A percentile compares a stretch with the other conserved stretches of the same genome.
Evolutionary conservation across 2,888 invertebrate species (phyloP).

Genomic region (Cephus sareptanus): DNA sequence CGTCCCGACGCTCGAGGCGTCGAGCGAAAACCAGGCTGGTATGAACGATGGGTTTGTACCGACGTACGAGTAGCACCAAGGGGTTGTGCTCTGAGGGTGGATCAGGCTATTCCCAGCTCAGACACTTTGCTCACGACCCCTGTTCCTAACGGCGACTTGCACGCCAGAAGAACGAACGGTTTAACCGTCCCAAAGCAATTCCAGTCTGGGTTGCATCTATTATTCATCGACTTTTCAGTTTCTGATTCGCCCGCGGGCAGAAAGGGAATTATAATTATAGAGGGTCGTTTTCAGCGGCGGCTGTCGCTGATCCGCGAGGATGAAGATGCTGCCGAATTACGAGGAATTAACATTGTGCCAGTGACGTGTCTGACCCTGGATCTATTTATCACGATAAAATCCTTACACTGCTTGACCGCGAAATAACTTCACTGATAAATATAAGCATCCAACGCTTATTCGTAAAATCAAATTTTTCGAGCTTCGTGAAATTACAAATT

Average conservation of each 20-base stretch:
- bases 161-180: constrained; percentile 9
- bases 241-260: not conserved
- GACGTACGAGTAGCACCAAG: not conserved
- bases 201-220: constrained; percentile 1
- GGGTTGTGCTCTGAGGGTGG: not conserved
- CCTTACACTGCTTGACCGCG: too few species aligned
- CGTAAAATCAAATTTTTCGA: not conserved
- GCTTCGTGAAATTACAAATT: too few species aligned
- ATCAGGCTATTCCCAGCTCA: constrained; percentile 15
- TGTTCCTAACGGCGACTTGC: constrained; percentile 2
- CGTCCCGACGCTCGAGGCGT: constrained; percentile 29
- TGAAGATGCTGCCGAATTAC: not conserved
- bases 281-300: not conserved
- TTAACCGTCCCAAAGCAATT: constrained; percentile 2
- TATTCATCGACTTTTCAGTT: constrained; percentile 7
- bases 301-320: not conserved
- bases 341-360: not conserved
- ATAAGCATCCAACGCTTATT: not conserved
- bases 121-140: constrained; percentile 11
- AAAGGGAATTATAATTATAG: not conserved
- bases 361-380: not conserved
- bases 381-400: not conserved
- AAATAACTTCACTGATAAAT: not conserved
- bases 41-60: constrained; percentile 7
- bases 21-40: constrained; percentile 13